Conservation (phyloP, 2,888 invertebrate species). For the Cataglyphis albicans region DNA sequence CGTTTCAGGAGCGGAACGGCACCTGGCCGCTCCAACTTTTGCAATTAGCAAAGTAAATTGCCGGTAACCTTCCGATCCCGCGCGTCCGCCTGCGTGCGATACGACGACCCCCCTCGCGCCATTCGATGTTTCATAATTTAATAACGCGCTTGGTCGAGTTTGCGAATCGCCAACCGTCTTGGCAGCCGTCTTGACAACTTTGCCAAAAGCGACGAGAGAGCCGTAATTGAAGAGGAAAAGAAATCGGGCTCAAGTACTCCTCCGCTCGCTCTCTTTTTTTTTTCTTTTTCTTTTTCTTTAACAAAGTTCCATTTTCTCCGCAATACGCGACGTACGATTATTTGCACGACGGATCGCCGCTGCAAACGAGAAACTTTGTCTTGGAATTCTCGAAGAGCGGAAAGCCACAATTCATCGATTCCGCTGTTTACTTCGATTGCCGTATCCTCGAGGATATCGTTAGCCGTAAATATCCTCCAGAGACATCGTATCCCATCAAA, state of each 20-base stretch:
- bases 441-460: constrained; percentile 36
- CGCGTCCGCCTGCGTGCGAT: constrained; percentile 31
- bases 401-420: constrained; percentile 37
- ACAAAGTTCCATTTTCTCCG: constrained; percentile 20
- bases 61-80: constrained; percentile 61
- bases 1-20: constrained; percentile 32
- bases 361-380: constrained; percentile 19
- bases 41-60: constrained; percentile 72
- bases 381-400: constrained; percentile 7
- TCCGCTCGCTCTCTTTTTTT: not conserved
- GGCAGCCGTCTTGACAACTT: constrained; percentile 25
- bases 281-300: not conserved
- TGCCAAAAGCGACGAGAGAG: constrained; percentile 14
- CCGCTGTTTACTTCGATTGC: constrained; percentile 44
- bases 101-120: constrained; percentile 31
- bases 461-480: constrained; percentile 38
- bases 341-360: constrained; percentile 23
- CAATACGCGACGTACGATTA: constrained; percentile 21
- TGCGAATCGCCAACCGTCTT: constrained; percentile 38
- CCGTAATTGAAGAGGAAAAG: constrained; percentile 28
- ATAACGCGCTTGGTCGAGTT: constrained; percentile 57
- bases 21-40: constrained; percentile 61
- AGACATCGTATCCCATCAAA: not conserved
- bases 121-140: constrained; percentile 68
- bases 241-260: not conserved